phyloP scores from a whole-genome alignment of 2,888 invertebrate genomes.

The Melanostoma scalare region DNA sequence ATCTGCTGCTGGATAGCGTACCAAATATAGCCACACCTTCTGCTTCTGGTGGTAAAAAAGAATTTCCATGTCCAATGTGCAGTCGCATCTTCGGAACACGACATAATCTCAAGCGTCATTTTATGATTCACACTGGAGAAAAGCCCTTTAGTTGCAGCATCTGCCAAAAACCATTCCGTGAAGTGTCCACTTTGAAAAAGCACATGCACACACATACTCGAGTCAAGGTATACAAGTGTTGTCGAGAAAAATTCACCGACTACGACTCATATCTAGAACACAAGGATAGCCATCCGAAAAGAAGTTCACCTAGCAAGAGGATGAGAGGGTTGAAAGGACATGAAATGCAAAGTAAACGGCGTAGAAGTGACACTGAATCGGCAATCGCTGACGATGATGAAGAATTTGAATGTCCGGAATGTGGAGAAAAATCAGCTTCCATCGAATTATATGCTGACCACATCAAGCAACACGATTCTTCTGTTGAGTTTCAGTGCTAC shows the following conservation, averaged over 20 bases:
- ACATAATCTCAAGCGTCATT: constrained; percentile 81
- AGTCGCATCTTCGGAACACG: constrained; percentile 81
- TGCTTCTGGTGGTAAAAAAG: constrained; percentile 61
- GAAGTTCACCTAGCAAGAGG: constrained; percentile 41
- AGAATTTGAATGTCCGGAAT: constrained; percentile 80
- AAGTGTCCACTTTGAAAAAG: constrained; percentile 80
- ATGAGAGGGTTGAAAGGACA: constrained; percentile 66
- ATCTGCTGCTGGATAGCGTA: constrained; percentile 67
- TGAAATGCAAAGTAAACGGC: constrained; percentile 60
- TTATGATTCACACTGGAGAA: constrained; percentile 82
- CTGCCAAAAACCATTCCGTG: constrained; percentile 80
- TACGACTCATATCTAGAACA: constrained; percentile 79
- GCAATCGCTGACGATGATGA: constrained; percentile 75
- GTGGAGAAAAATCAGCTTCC: constrained; percentile 78
- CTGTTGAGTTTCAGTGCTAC: constrained; percentile 75
- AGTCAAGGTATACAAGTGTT: constrained; percentile 81
- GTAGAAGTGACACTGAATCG: constrained; percentile 67
- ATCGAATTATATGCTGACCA: constrained; percentile 79
- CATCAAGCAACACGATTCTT: constrained; percentile 78
- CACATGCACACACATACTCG: constrained; percentile 80
- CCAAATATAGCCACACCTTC: constrained; percentile 59
- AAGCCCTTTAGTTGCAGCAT: constrained; percentile 80
- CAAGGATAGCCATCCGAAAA: constrained; percentile 76
- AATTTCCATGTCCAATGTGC: constrained; percentile 80
- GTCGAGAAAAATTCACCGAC: constrained; percentile 79